Percentiles rank a stretch among this genome's conserved stretches.
Conservation (phyloP, 2,113 vertebrate species). For the Mola mola region DNA sequence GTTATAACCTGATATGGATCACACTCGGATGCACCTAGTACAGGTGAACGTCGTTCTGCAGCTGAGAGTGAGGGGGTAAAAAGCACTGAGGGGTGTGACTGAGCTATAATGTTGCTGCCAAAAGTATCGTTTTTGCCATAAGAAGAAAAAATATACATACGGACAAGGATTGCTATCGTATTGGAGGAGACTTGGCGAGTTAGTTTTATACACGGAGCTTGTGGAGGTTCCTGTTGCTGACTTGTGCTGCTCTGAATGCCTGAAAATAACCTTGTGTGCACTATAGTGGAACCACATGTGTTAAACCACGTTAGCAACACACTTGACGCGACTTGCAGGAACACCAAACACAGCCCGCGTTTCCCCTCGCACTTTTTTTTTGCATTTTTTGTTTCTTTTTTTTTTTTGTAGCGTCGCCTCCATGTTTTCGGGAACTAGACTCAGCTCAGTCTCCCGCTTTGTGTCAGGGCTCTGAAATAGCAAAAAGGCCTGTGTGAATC, state of each 20-base stretch:
- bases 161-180: no score
- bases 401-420: conserved; percentile 38
- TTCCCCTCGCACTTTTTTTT: conserved; percentile 37
- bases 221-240: conserved; percentile 73
- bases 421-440: conserved; percentile 76
- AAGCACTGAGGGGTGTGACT: background rate
- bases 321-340: conserved; percentile 55
- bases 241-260: conserved; percentile 63
- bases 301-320: conserved; percentile 66
- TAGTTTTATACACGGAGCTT: conserved; percentile 37
- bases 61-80: background rate
- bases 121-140: no score
- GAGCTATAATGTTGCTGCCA: background rate
- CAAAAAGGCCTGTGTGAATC: conserved; percentile 41
- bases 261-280: conserved; percentile 75
- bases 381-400: background rate
- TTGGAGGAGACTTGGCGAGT: conserved; percentile 21
- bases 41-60: background rate
- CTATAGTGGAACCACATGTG: conserved; percentile 67
- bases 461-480: conserved; percentile 62
- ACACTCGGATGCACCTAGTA: conserved; percentile 11
- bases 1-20: conserved; percentile 9
- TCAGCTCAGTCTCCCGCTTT: conserved; percentile 32
- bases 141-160: conserved; percentile 9
- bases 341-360: conserved; percentile 58